Evolutionary conservation across 2,888 invertebrate species (phyloP).

Genomic region (Chrysodeixis includens): DNA sequence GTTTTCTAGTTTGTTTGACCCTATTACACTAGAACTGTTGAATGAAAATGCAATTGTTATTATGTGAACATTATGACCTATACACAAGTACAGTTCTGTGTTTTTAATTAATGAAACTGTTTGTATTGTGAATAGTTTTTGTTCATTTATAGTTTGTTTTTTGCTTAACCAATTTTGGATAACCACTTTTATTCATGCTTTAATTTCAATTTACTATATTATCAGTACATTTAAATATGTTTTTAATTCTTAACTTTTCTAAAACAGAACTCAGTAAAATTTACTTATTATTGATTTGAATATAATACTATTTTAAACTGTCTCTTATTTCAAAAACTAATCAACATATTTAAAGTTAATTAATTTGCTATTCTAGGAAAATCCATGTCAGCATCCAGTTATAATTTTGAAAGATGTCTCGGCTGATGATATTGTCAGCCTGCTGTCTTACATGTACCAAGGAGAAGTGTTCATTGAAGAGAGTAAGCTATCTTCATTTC

Average conservation of each 20-base stretch:
- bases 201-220: too few relatives aligned
- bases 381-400: conserved; percentile 93
- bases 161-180: neutral
- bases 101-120: neutral
- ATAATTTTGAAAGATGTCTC: conserved; percentile 92
- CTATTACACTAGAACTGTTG: conserved; percentile 43
- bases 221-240: too few relatives aligned
- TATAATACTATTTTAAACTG: too few relatives aligned
- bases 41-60: conserved; percentile 27
- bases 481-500: conserved; percentile 90
- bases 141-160: neutral
- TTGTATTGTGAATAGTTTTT: neutral
- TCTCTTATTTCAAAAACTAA: neutral
- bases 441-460: conserved; percentile 92
- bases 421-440: conserved; percentile 91
- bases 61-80: conserved; percentile 38
- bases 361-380: conserved; percentile 85
- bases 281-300: too few relatives aligned
- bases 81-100: neutral
- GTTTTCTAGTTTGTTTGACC: conserved; percentile 49
- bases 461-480: conserved; percentile 92
- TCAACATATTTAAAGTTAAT: conserved; percentile 17
- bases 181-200: neutral
- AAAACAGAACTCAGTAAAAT: too few relatives aligned
- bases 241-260: too few relatives aligned